Evolutionary conservation across 2,888 invertebrate genomes (phyloP).

Genomic region (Cephus pulcher): DNA sequence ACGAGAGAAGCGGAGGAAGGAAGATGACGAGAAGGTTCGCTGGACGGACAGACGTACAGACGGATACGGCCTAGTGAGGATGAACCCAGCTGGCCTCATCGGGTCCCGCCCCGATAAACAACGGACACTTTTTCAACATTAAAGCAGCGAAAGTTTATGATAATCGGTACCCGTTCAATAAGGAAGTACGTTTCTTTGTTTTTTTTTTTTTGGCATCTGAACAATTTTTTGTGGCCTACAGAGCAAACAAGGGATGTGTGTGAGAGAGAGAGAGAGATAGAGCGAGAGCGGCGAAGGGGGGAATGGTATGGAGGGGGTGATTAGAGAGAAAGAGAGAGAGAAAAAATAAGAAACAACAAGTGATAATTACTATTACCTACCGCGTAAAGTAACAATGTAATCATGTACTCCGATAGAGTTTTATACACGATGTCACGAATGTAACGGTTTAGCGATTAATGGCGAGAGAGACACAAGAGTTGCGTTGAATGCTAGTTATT

Average conservation of each 20-base stretch:
- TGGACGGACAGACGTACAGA: constrained; percentile 34
- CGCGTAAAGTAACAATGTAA: constrained; percentile 58
- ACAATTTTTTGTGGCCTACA: constrained; percentile 64
- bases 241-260: constrained; percentile 50
- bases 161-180: constrained; percentile 44
- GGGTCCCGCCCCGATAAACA: constrained; percentile 56
- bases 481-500: constrained; percentile 64
- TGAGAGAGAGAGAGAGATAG: not conserved
- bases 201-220: constrained; percentile 54
- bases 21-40: constrained; percentile 22
- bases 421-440: constrained; percentile 66
- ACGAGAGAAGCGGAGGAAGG: constrained; percentile 16
- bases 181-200: constrained; percentile 37
- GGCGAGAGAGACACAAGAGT: constrained; percentile 48
- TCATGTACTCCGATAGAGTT: constrained; percentile 66
- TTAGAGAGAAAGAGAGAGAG: not conserved
- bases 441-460: constrained; percentile 64
- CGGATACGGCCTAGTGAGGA: constrained; percentile 63
- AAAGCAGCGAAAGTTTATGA: constrained; percentile 22
- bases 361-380: constrained; percentile 63
- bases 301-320: not conserved
- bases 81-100: constrained; percentile 65
- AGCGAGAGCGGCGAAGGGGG: not conserved
- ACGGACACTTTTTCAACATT: constrained; percentile 35
- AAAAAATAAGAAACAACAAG: constrained; percentile 35